A percentile compares a stretch with the other conserved stretches of the same genome.
phyloP scores from a whole-genome alignment of 2,888 invertebrate species.

The Rhamnusium bicolor region DNA sequence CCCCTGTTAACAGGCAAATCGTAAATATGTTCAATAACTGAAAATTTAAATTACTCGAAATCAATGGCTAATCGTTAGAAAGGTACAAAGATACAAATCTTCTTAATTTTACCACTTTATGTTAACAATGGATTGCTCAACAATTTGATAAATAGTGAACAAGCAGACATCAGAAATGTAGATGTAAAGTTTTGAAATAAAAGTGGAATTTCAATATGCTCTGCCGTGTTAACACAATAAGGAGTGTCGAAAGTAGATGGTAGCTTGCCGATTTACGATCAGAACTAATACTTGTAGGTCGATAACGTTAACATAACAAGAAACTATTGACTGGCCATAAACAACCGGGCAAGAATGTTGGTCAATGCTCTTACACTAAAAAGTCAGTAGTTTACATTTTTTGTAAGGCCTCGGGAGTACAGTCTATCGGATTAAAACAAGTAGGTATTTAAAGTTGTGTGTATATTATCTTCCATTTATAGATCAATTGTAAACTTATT shows the following conservation, averaged over 20 bases:
- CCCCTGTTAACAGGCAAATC: no score
- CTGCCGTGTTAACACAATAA: slow-evolving; percentile 60
- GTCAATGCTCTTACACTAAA: slow-evolving; percentile 48
- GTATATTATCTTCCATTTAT: neutral
- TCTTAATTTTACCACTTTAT: neutral
- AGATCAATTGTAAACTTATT: neutral
- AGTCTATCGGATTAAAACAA: neutral
- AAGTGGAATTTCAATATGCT: slow-evolving; percentile 51
- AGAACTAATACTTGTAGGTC: slow-evolving; percentile 66
- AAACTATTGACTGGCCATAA: slow-evolving; percentile 56
- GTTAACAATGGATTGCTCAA: slow-evolving; percentile 9
- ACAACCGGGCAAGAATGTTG: slow-evolving; percentile 50
- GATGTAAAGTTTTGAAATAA: slow-evolving; percentile 47
- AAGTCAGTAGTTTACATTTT: slow-evolving; percentile 26
- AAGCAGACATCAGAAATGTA: slow-evolving; percentile 36
- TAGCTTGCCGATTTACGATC: slow-evolving; percentile 67
- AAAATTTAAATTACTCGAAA: no score
- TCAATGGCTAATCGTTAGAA: no score
- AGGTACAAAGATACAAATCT: no score
- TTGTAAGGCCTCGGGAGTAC: neutral
- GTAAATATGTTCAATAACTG: no score
- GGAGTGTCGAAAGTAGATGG: slow-evolving; percentile 66
- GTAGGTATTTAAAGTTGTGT: neutral
- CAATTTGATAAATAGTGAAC: slow-evolving; percentile 9
- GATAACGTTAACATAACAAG: slow-evolving; percentile 66